Percentiles rank a stretch among this genome's conserved stretches.
Evolutionary conservation across 2,113 vertebrate genomes (phyloP).

Genomic region (Oryzias curvinotus): DNA sequence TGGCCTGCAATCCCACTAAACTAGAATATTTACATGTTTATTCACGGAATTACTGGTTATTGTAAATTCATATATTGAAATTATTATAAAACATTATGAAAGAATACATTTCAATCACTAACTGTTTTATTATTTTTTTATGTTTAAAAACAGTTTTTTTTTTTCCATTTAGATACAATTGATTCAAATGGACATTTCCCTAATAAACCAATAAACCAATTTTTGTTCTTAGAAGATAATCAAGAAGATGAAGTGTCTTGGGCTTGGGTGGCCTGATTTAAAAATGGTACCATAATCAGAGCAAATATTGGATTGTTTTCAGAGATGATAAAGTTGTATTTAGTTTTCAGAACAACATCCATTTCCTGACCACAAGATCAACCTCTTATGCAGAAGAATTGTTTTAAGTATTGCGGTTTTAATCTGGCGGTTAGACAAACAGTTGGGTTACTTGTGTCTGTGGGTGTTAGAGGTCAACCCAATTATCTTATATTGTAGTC

Average conservation of each 20-base stretch:
- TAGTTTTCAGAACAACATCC: constrained; percentile 13
- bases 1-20: too few species aligned
- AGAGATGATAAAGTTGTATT: constrained; percentile 26
- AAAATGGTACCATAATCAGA: constrained; percentile 57
- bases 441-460: constrained; percentile 5
- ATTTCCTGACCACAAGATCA: constrained; percentile 27
- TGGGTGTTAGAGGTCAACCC: constrained; percentile 24
- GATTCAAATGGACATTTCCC: constrained; percentile 48
- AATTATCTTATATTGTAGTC: constrained; percentile 33
- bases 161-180: background rate
- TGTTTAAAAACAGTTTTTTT: too few species aligned
- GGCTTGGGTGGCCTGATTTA: constrained; percentile 33
- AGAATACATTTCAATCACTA: too few species aligned
- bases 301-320: constrained; percentile 28
- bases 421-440: background rate
- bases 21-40: too few species aligned
- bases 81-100: too few species aligned
- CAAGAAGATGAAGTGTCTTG: constrained; percentile 55
- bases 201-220: background rate
- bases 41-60: too few species aligned
- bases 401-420: background rate
- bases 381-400: constrained; percentile 14
- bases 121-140: too few species aligned
- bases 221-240: constrained; percentile 10
- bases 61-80: too few species aligned